Evolutionary conservation across 1,140 invertebrate genomes (phyloP), one percentile per base, ranked within the genome.

Genomic region (Papilio machaon): DNA sequence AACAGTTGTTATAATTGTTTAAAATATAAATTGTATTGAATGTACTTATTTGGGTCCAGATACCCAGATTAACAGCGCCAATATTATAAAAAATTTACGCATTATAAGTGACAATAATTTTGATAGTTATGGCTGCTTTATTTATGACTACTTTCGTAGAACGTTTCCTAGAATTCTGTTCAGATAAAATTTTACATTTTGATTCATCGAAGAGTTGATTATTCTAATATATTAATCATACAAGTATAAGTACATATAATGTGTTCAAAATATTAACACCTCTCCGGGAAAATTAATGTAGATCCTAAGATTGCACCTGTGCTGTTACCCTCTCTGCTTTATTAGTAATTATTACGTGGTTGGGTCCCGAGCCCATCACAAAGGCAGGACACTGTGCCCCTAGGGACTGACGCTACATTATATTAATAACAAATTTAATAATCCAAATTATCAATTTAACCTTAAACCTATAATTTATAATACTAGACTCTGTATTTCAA

Each of bases 1-100:
- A 88, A 87, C 88, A 88, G 87, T 88, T 86, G 73, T 82, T 86
- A 86, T 82, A 80, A 80, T 30, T 77, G 79, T 80, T 83, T 52
- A 76, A 77, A 35, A 70, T 38, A 30, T 67, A 67, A 67, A 35
- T 23, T 60, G 35, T 70, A 1, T 35, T 70, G 3, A 15, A 70
- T 35, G 4, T 15, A 15, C 7, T 60, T 60, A 0, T 13, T 70
- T 11, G 58, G 23, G 30, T 35, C 0, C 64, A 70, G 64, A 30
- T 13, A 70, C 11, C 17, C 5, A n/a, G 6, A n/a, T 13, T 54
- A 54, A 6, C 52, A 1, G 52, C 15, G 2, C 23, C 23, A 30
- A 30, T 54, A 17, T 17, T 43, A 43, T 43, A 43, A 43, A 43
- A 43, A 7, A 2, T 43, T 43, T 6, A 43, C 38, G 38, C 1